Conservation (phyloP, 2,888 invertebrate species). For the Coelopa pilipes region DNA sequence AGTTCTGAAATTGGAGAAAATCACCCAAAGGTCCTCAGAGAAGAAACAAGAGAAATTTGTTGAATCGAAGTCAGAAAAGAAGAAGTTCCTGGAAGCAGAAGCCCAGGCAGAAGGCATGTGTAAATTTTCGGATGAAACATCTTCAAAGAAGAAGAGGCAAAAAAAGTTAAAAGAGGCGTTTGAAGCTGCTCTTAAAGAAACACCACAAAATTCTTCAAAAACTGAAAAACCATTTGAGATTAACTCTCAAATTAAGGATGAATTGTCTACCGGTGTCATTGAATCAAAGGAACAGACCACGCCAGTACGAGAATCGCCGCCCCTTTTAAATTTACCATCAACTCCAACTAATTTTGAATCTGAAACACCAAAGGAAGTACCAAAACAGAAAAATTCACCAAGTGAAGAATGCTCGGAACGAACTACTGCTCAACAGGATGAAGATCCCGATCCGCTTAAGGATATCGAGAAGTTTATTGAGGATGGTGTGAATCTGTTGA, state of each 20-base stretch:
- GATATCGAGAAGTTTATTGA: conserved; percentile 64
- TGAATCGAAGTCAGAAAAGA: conserved; percentile 23
- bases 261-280: not conserved
- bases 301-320: conserved; percentile 20
- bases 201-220: not conserved
- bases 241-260: not conserved
- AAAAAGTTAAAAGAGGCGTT: conserved; percentile 49
- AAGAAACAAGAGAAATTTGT: conserved; percentile 33
- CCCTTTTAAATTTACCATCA: not conserved
- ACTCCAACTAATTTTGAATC: not conserved
- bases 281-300: not conserved
- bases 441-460: conserved; percentile 57
- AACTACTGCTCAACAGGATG: conserved; percentile 38
- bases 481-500: conserved; percentile 61
- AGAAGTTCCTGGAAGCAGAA: conserved; percentile 38
- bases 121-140: conserved; percentile 41
- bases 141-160: conserved; percentile 47
- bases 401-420: too few species aligned
- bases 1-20: not conserved
- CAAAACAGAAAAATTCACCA: not conserved
- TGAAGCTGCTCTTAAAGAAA: conserved; percentile 45
- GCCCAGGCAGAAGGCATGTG: conserved; percentile 2
- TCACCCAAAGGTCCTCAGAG: conserved; percentile 26
- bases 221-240: not conserved
- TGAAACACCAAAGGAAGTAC: conserved; percentile 1